Base-by-base conservation (phyloP, 2,113 vertebrate species). In the Oxygymnocypris stewartii region DNA sequence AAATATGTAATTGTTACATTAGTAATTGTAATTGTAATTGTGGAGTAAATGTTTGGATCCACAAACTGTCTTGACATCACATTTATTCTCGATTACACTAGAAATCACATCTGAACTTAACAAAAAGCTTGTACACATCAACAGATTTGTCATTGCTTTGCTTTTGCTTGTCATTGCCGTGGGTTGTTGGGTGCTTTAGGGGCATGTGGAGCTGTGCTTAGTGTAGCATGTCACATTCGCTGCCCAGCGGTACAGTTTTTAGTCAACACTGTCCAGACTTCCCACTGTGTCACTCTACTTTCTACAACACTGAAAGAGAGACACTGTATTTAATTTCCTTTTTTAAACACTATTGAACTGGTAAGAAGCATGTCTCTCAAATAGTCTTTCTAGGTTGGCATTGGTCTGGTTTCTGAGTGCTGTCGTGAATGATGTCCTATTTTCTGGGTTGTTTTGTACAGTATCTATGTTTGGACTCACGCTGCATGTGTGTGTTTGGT, bases 171-270 rank as follows among this genome's bases (percentile, higher is more conserved):
- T 76, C 74, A 47, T 76, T 76, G 74, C 42, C n/a, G n/a, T 47
- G 42, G 42, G 74, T 76, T 76, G 42, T 4, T 14, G 42, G 12
- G 42, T 76, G 74, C 42, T 49, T 76, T 49, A 76, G 74, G 74
- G n/a, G 42, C 13, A 3, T 76, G n/a, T 76, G 23, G 42, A 76
- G 74, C 74, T 76, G 74, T 76, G 73, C 73, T 76, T 76, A 49
- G 73, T 76, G 74, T 76, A 76, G 74, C 74, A 76, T 76, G 74
- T 76, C 74, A 76, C 74, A 49, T 76, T 76, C 6, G 1, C 2
- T 49, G 74, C 74, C 42, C 74, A 47, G 42, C 12, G 13, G 74
- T 76, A 47, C 73, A 49, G 42, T 28, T 76, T 76, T 76, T 25
- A 49, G 23, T 49, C 74, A 76, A 76, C 74, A 49, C 42, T 76